Percentiles rank a stretch among this genome's conserved stretches.
These are phyloP conservation scores for Subanguina moxae DNA, from an alignment of 1,140 invertebrate genomes.

Conservation along the genomic window DNA sequence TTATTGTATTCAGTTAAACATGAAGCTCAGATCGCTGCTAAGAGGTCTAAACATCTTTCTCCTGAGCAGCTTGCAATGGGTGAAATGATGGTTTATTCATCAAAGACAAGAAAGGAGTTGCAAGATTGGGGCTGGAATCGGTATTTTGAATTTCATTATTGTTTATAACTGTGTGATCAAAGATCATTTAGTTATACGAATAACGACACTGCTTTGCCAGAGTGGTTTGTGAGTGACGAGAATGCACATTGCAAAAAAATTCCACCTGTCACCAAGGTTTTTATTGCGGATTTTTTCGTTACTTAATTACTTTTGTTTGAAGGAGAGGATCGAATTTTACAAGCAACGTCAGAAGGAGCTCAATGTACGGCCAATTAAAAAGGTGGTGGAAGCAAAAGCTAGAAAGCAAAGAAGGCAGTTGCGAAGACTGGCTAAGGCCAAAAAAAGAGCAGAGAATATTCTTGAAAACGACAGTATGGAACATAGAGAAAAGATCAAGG, in stretches of 20 bases:
- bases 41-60: slow-evolving; percentile 65
- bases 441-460: slow-evolving; percentile 87
- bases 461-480: slow-evolving; percentile 83
- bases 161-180: background rate
- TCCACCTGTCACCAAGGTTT: slow-evolving; percentile 72
- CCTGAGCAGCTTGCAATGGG: slow-evolving; percentile 81
- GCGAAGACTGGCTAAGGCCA: slow-evolving; percentile 78
- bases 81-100: slow-evolving; percentile 75
- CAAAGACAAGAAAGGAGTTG: slow-evolving; percentile 78
- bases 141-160: slow-evolving; percentile 62
- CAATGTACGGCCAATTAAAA: slow-evolving; percentile 90
- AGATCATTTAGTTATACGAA: slow-evolving; percentile 61
- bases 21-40: slow-evolving; percentile 56
- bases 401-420: slow-evolving; percentile 81
- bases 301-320: slow-evolving; percentile 12
- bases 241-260: slow-evolving; percentile 78
- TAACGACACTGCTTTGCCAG: slow-evolving; percentile 78
- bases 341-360: slow-evolving; percentile 72
- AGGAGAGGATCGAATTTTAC: slow-evolving; percentile 64
- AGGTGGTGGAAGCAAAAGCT: slow-evolving; percentile 94
- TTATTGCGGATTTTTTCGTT: slow-evolving; percentile 25
- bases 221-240: slow-evolving; percentile 94
- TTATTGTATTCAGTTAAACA: background rate
- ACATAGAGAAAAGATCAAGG: slow-evolving; percentile 82
- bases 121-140: slow-evolving; percentile 84